phyloP scores from a whole-genome alignment of 2,888 invertebrate genomes.

The Parelbella ahira region DNA sequence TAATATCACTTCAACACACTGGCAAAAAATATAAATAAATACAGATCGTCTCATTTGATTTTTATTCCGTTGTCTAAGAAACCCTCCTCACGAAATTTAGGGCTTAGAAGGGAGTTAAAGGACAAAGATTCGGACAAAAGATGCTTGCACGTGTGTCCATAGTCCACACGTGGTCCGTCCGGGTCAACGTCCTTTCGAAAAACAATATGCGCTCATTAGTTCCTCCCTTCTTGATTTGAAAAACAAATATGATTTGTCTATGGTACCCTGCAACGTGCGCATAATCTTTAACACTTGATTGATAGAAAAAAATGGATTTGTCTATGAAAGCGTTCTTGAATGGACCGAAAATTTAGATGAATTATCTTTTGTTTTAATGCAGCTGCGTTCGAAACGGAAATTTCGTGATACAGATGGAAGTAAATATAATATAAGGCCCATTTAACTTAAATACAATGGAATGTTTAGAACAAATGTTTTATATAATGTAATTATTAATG shows the following conservation, averaged over 20 bases:
- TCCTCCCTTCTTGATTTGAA: constrained; percentile 37
- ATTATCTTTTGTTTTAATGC: constrained; percentile 53
- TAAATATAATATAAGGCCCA: constrained; percentile 2
- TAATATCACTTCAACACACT: neutral
- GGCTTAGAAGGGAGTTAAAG: constrained; percentile 54
- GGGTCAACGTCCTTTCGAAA: constrained; percentile 54
- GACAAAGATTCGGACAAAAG: constrained; percentile 64
- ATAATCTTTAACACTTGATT: constrained; percentile 24
- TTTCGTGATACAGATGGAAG: constrained; percentile 26
- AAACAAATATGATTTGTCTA: constrained; percentile 34
- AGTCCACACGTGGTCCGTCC: constrained; percentile 53
- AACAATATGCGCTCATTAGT: constrained; percentile 59
- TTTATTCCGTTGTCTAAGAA: constrained; percentile 38
- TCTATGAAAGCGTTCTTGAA: constrained; percentile 24
- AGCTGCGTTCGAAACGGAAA: constrained; percentile 48
- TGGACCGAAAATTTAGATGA: constrained; percentile 32
- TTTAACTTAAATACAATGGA: constrained; percentile 17
- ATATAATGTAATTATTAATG: no score
- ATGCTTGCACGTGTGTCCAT: constrained; percentile 56
- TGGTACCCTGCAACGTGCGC: constrained; percentile 24
- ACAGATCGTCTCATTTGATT: constrained; percentile 38
- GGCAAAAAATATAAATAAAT: constrained; percentile 1
- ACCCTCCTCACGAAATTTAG: constrained; percentile 60
- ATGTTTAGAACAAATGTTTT: no score
- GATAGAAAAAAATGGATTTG: constrained; percentile 23